Percentiles rank a stretch among this genome's conserved stretches.
phyloP scores from a whole-genome alignment of 2,797 vertebrate species.

The Falco peregrinus region DNA sequence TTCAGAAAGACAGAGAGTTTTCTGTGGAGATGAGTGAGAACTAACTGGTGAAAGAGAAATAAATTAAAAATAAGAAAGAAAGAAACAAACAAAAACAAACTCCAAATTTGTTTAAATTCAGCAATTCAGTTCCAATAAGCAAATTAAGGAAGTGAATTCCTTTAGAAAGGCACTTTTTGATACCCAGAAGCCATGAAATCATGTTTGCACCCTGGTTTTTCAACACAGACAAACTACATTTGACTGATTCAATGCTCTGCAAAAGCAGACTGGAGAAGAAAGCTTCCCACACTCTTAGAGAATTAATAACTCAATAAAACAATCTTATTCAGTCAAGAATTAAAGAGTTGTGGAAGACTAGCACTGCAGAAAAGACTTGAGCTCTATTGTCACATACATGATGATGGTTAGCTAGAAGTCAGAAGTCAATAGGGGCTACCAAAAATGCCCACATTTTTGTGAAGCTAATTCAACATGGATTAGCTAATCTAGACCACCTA shows the following conservation, averaged over 20 bases:
- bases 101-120: no score
- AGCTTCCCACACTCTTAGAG: background rate
- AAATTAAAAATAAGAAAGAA: background rate
- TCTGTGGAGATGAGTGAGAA: background rate
- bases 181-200: background rate
- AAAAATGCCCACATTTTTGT: background rate
- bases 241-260: background rate
- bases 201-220: background rate
- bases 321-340: background rate
- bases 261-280: background rate
- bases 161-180: background rate
- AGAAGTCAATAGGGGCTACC: background rate
- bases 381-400: background rate
- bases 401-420: background rate
- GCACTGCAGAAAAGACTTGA: background rate
- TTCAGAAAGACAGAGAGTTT: background rate
- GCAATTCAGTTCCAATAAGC: background rate
- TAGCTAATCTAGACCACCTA: background rate
- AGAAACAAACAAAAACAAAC: background rate
- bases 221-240: background rate
- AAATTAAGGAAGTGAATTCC: background rate
- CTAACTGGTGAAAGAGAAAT: background rate
- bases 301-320: background rate
- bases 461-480: background rate
- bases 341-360: background rate